Evolutionary conservation across 1,140 invertebrate species (phyloP), one percentile per base, ranked within the genome.

Genomic region (Oryctes rhinoceros): DNA sequence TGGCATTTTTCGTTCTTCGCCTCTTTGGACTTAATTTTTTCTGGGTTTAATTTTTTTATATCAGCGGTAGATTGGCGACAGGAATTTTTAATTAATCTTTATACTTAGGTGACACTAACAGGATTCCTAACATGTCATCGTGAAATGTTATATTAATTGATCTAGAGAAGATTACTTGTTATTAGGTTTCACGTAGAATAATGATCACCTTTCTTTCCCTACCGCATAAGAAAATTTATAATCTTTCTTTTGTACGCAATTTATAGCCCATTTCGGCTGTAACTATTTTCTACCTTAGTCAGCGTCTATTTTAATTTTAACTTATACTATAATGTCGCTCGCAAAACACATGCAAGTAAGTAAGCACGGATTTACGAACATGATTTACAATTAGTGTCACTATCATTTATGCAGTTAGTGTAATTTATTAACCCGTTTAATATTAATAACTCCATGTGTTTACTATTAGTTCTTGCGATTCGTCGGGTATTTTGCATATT

Each of bases 371-470:
- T 71, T 71, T 71, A 71, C 65, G 35, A 13, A 37, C 65, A 71
- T 37, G 65, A 71, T 71, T 71, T 24, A 71, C 65, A 71, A 71
- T 71, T 71, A 71, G 20, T 35, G 65, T 71, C 65, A 37, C 65
- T 71, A 71, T 71, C 65, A 71, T 71, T 71, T 37, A 71, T 24
- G 65, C 65, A 24, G 65, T 71, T 71, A 30, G 18, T 15, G 65
- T 13, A 35, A 71, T 71, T 71, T 71, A 71, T 71, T 71, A 71
- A 71, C 65, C 35, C 20, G 20, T 24, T 71, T 71, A 71, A 37
- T 71, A 71, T 71, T 71, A 71, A 71, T 71, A 71, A 71, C 65
- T 37, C 65, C 65, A 35, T 35, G 65, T 71, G 65, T 71, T 71
- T 71, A 37, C 35, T 37, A 37, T 71, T 71, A 71, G 24, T 71